Base-by-base conservation (phyloP, 2,888 invertebrate species). In the Busseola fusca region DNA sequence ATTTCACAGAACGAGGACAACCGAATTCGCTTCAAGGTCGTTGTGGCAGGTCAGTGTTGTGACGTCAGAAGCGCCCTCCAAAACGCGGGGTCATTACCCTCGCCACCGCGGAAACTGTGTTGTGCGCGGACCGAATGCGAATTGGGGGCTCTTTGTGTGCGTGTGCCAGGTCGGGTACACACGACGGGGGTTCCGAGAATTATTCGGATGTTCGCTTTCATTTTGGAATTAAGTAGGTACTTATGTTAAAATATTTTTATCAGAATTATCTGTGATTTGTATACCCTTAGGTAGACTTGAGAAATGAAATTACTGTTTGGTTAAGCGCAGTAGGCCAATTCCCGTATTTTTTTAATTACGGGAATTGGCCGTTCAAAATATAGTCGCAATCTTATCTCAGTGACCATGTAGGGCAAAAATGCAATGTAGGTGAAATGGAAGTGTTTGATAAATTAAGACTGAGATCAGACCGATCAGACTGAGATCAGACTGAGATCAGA, bases 31-130 rank as follows among this genome's bases (percentile, higher is more conserved):
- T 92, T 90, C 95, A 95, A 95, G 95, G 95, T 93, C 94, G 88
- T 87, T 84, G 94, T 86, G 94, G 95, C 92, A 95, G 95, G 95
- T 93, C 93, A 91, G 92, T 87, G 87, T 78, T 85, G 92, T 95
- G 95, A 95, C 95, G 95, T 95, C 94, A 95, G 84, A 84, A 89
- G 89, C 93, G 94, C 94, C 95, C 95, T 93, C 94, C 94, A 94
- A 95, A 95, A 92, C 92, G 84, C 69, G 88, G 91, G 95, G 93
- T 94, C 91, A 87, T 86, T 88, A 94, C 90, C 93, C 95, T 91
- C 91, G 92, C 93, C 93, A 93, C 92, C 89, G 91, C 94, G 94
- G 95, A 94, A 94, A 95, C 94, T 93, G 94, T 92, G 93, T 86
- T 93, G 92, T 90, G 91, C 94, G 94, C 94, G 94, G 89, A 91